A percentile compares a stretch with the other conserved stretches of the same genome.
Conservation (phyloP, 1,140 invertebrate genomes). For the Brachionus paranguensis region DNA sequence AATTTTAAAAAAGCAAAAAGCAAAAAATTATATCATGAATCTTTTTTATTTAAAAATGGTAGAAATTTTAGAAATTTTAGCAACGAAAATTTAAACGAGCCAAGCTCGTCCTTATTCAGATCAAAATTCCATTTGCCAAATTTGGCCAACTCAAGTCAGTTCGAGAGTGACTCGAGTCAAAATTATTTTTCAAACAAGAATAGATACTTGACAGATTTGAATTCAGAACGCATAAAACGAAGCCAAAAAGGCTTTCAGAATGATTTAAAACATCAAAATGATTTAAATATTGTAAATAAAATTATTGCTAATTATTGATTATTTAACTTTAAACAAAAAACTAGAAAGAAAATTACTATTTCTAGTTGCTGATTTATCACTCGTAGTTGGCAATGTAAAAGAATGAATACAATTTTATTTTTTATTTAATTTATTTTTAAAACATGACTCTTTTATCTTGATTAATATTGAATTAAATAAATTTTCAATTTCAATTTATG, state of each 20-base stretch:
- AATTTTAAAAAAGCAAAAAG: background rate
- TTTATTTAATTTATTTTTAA: background rate
- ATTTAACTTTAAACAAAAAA: background rate
- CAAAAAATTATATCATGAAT: background rate
- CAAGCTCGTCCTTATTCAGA: too few species aligned
- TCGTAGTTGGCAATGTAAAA: background rate
- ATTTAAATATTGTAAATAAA: slow-evolving; percentile 26
- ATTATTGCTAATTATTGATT: slow-evolving; percentile 17
- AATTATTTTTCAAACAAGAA: slow-evolving; percentile 12
- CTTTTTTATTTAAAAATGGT: background rate
- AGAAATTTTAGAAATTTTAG: background rate
- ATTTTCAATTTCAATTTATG: background rate
- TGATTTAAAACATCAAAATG: slow-evolving; percentile 8
- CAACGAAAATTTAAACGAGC: background rate
- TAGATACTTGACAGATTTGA: background rate
- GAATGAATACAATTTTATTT: background rate
- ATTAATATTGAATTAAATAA: background rate
- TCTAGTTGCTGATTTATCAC: background rate
- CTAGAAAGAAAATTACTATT: background rate
- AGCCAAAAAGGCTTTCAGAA: background rate
- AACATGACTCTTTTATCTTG: background rate
- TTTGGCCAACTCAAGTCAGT: background rate
- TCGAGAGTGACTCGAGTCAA: too few species aligned
- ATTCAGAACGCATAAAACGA: background rate
- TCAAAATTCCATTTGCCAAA: background rate